Conservation (phyloP, 2,113 vertebrate genomes). For the Forbesichthys agassizii region DNA sequence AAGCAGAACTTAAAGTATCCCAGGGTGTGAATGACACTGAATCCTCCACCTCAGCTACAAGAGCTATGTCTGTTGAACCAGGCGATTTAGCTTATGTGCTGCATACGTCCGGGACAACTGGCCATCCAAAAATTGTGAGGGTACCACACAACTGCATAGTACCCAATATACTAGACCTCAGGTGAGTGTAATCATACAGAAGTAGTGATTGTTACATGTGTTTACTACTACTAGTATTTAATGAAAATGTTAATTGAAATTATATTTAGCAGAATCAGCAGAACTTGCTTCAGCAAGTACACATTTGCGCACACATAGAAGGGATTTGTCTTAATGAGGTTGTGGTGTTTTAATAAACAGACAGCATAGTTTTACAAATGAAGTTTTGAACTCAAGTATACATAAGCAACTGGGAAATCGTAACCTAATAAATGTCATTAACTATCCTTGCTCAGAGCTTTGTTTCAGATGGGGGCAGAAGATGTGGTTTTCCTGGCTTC, state of each 20-base stretch:
- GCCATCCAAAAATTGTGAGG: conserved; percentile 87
- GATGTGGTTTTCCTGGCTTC: conserved; percentile 91
- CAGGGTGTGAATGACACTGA: neutral
- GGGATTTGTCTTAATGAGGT: neutral
- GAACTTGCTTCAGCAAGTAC: too few relatives aligned
- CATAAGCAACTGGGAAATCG: neutral
- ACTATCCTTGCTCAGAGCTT: conserved; percentile 70
- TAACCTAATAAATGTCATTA: neutral
- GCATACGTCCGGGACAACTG: conserved; percentile 95
- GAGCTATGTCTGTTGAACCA: conserved; percentile 29
- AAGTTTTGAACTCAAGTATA: neutral
- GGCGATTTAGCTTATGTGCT: conserved; percentile 83
- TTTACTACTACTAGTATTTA: neutral
- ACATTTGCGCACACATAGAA: too few relatives aligned
- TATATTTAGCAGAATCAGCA: neutral
- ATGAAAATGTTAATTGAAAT: neutral
- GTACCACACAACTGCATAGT: conserved; percentile 92
- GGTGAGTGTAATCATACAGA: conserved; percentile 71
- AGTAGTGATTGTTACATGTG: neutral
- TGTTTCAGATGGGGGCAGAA: conserved; percentile 82
- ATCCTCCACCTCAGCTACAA: conserved; percentile 5
- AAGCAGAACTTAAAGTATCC: neutral
- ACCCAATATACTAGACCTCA: conserved; percentile 91
- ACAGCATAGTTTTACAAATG: neutral
- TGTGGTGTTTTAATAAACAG: neutral